Base-by-base conservation (phyloP, 1,140 invertebrate genomes). In the Leptinotarsa undecemlineata region DNA sequence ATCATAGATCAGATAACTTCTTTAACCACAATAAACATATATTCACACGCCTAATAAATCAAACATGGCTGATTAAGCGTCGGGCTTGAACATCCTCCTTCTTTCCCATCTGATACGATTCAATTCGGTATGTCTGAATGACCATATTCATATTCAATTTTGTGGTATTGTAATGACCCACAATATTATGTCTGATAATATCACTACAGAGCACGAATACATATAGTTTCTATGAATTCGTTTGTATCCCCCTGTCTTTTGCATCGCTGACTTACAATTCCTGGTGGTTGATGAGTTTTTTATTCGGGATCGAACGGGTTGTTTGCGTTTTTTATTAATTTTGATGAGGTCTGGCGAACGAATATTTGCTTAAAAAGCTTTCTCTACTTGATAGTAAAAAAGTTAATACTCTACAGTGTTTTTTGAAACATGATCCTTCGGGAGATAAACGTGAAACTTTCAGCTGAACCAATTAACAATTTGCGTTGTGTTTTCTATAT, bases 61-160 rank as follows among this genome's bases (percentile, higher is more conserved):
- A 48, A 71, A 68, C 42, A 68, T 68, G 66, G 66, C 66, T 68
- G 66, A 68, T 68, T 68, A 68, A 68, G 8, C 66, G 66, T 68
- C 33, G 11, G 51, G n/a, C 60, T 20, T 60, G 23, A 71, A 71
- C 69, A 71, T 71, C 69, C 69, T 71, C 42, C 69, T 71, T 71
- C 51, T 57, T 57, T 57, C 17, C 51, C 42, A 71, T 71, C 69
- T 48, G 69, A 71, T 71, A 71, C n/a, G 69, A 71, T 71, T 71
- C 69, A 71, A 26, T 71, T 48, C 15, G 51, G 51, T 21, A 60
- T 61, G 57, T 60, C 8, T 71, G 69, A 71, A 71, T 60, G 69
- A 71, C 57, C 69, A 71, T 71, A 71, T 71, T 71, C 69, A 71
- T 71, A 71, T 71, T 71, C 48, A 71, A 71, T 71, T 60, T 26